Evolutionary conservation across 2,113 vertebrate species (phyloP), one percentile per base, ranked within the genome.

Genomic region (Monopterus albus): DNA sequence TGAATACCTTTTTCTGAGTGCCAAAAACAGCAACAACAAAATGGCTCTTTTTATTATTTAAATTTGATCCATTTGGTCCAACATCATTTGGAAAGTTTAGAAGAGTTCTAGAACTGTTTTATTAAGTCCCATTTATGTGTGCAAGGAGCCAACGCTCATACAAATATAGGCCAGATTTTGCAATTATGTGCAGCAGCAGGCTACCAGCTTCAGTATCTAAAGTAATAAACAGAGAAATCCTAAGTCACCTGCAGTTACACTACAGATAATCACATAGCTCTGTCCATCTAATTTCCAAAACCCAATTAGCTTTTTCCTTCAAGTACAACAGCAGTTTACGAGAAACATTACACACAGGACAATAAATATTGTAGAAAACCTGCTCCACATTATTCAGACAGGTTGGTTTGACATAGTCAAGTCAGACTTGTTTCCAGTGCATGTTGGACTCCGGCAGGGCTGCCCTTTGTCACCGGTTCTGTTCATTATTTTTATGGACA

Each of bases 261-360:
- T 50, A 62, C 42, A 71, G 51, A 45, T 69, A 55, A 77, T 65
- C 52, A 64, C 39, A 45, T 35, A 21, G 21, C 52, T 78, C 63
- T 55, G 28, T 63, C 36, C 36, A 69, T 62, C 58, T 64, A 55
- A 61, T 81, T 75, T 67, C 23, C 20, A 82, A 72, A 72, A 70
- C 10, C 47, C 55, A 74, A 64, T 78, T 68, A 65, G 39, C 29
- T 72, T 64, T 63, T 45, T 39, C 38, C 26, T 68, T 29, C 40
- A 52, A 80, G 62, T 71, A 47, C 35, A 72, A 58, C 23, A 58
- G 46, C 45, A 25, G 57, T 76, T 79, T 78, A 68, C 7, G 61
- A 71, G 57, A 71, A 55, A 20, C n/a, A 75, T 79, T 79, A 79
- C 0, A 7, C 29, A 61, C 29, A 60, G 17, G n/a, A 50, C 46